Evolutionary conservation across 2,797 vertebrate species (phyloP), one percentile per base, ranked within the genome.

Genomic region (Coluber constrictor): DNA sequence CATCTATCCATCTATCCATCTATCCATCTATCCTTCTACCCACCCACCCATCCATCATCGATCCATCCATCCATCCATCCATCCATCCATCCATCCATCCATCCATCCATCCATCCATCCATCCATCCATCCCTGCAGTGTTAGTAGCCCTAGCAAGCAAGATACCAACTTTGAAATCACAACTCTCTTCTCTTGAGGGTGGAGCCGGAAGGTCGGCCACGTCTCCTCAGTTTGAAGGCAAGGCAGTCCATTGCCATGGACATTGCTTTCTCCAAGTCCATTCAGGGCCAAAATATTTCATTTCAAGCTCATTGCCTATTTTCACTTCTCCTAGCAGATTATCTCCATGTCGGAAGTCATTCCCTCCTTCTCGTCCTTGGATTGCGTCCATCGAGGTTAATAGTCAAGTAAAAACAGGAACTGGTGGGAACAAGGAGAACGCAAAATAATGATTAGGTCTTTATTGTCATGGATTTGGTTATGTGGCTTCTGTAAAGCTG

Each of bases 31-130:
- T 5, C 23, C 23, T 25, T 27, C 23, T 2, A 25, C 9, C 0
- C 23, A 8, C 2, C 2, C 23, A 60, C 2, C 7, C 20, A 25
- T 2, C 20, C 23, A 3, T 2, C 23, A 60, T 60, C 7, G 2
- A 25, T 9, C 20, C 59, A 60, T 3, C 23, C 8, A 61, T 25
- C 7, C 23, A 25, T 10, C 59, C 1, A 0, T 25, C 59, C 23
- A 29, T 11, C 25, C 10, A 63, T 4, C 61, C 9, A 59, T 5
- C 5, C 0, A 18, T 18, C 56, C 23, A 20, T 25, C 59, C 0
- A 8, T 2, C 5, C 18, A 59, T 5, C 20, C 0, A 25, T 25
- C 59, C 2, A 2, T 13, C 12, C 0, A 13, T 29, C 29, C 7
- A 29, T 4, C 11, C 0, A 29, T 29, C 61, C 3, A 63, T 12